phyloP scores from a whole-genome alignment of 2,113 vertebrate genomes.

The Cranoglanis bouderius region DNA sequence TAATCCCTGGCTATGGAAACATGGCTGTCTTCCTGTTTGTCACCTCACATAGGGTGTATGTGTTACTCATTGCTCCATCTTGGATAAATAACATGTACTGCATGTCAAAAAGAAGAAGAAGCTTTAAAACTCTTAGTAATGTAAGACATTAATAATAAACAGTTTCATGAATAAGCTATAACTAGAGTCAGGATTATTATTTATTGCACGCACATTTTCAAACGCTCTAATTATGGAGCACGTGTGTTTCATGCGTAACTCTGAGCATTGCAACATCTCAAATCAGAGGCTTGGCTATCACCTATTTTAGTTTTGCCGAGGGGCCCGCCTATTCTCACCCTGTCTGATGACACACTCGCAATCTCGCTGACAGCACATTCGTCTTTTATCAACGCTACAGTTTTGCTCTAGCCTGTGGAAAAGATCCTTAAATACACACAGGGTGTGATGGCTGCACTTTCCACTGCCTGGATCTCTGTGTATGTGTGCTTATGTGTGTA shows the following conservation, averaged over 20 bases:
- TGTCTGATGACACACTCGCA: conserved; percentile 19
- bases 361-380: conserved; percentile 36
- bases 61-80: not conserved
- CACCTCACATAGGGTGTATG: too few species aligned
- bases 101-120: not conserved
- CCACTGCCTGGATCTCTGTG: not conserved
- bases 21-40: not conserved
- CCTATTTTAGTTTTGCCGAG: conserved; percentile 31
- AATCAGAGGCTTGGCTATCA: not conserved
- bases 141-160: not conserved
- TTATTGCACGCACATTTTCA: not conserved
- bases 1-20: not conserved
- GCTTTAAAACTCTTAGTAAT: not conserved
- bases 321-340: conserved; percentile 38
- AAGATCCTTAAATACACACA: conserved; percentile 33
- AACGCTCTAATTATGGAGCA: not conserved
- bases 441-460: not conserved
- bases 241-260: not conserved
- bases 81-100: conserved; percentile 11
- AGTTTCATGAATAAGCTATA: not conserved
- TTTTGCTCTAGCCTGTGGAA: conserved; percentile 7
- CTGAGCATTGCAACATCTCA: not conserved
- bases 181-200: not conserved
- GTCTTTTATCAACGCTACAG: conserved; percentile 38
- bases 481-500: not conserved